Evolutionary conservation across 1,140 invertebrate species (phyloP), one percentile per base, ranked within the genome.

Genomic region (Anastrepha ludens): DNA sequence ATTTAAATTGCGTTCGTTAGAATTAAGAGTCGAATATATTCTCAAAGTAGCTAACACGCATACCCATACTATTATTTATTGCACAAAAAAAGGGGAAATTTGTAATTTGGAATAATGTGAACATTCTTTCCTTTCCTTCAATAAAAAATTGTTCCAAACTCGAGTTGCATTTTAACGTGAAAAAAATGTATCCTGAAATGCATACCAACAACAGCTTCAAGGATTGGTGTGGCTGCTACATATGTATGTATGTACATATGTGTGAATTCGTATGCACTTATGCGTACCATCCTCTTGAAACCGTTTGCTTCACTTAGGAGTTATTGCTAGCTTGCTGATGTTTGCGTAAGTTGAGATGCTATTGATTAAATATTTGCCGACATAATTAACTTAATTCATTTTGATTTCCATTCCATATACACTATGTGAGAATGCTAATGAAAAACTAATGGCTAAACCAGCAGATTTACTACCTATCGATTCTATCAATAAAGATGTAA

Each of bases 301-400:
- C 9, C n/a, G 20, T 29, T 3, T 11, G 17, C 64, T 86, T 41
- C 29, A 6, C 20, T 86, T 62, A 60, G 44, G 62, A 47, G 62
- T 62, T 13, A 20, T 29, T 62, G 55, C 59, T 17, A 47, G 58
- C 58, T 29, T 60, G 59, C 59, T 86, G 85, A 60, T 81, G 74
- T 81, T 81, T 81, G 74, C 74, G 41, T 58, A 91, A 20, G 15
- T 55, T 91, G 90, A 90, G 90, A 65, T 86, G 90, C 90, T 89
- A 92, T 92, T 92, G 91, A 91, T 91, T 92, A 92, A 92, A 92
- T 92, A 92, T 92, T 92, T 92, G 91, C 91, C 90, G 89, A 91
- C 91, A 91, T 92, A 91, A 92, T 92, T 92, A 92, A 92, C 91
- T 92, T 92, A 92, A 92, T 92, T 92, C 90, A 92, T 92, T 92